These are phyloP conservation scores for Triplophysa yarkandensis DNA, from an alignment of 2,797 vertebrate species.

Conservation along the genomic window DNA sequence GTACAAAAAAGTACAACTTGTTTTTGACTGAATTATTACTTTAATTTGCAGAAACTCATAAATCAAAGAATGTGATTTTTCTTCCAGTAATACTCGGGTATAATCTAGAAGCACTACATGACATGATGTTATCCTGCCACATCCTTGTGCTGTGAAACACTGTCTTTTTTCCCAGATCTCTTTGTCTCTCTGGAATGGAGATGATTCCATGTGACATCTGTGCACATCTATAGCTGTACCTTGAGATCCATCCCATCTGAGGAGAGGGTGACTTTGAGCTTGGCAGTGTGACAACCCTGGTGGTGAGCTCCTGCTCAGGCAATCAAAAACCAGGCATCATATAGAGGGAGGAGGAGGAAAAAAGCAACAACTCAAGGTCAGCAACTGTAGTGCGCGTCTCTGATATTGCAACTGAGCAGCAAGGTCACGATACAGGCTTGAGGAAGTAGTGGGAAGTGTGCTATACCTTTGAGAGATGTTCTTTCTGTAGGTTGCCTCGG, in stretches of 20 bases:
- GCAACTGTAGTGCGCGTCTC: constrained; percentile 48
- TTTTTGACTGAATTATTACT: not conserved
- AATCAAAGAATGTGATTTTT: constrained; percentile 10
- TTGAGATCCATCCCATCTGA: constrained; percentile 54
- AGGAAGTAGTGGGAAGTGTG: constrained; percentile 13
- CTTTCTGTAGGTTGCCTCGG: constrained; percentile 39
- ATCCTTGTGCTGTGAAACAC: constrained; percentile 21
- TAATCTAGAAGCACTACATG: constrained; percentile 31
- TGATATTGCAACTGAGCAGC: constrained; percentile 34
- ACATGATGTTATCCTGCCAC: constrained; percentile 43
- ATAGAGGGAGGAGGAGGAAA: constrained; percentile 35
- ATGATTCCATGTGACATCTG: constrained; percentile 58
- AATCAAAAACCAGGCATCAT: constrained; percentile 58
- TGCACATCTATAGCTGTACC: constrained; percentile 45
- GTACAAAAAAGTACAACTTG: no score
- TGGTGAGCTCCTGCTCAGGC: constrained; percentile 48
- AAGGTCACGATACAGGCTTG: constrained; percentile 47
- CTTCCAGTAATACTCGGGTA: constrained; percentile 25
- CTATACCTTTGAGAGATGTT: constrained; percentile 38
- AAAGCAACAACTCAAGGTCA: constrained; percentile 50
- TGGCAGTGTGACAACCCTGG: constrained; percentile 57
- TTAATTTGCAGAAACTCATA: not conserved
- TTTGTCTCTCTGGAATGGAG: constrained; percentile 45
- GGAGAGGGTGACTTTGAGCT: constrained; percentile 59
- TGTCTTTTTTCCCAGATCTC: constrained; percentile 26